These are phyloP conservation scores for Polymixis flavicincta DNA, from an alignment of 2,888 invertebrate species.

Conservation along the genomic window DNA sequence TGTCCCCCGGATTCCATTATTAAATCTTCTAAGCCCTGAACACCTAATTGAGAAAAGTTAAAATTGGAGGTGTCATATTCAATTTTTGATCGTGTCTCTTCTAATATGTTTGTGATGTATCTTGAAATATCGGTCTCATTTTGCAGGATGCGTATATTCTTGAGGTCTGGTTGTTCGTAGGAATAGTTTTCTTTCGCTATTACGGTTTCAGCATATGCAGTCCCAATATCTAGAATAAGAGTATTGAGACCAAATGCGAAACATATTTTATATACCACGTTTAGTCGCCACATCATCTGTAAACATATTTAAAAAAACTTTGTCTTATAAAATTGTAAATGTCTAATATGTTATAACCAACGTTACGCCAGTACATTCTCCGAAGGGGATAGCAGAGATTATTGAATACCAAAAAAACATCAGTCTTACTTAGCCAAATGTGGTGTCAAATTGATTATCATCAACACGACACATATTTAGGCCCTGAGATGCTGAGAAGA, in stretches of 20 bases:
- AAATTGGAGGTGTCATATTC: too few relatives aligned
- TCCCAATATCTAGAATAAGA: neutral
- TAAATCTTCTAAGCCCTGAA: too few relatives aligned
- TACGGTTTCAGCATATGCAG: neutral
- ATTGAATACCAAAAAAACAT: neutral
- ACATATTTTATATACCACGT: too few relatives aligned
- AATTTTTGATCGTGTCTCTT: too few relatives aligned
- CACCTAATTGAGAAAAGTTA: too few relatives aligned
- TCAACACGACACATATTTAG: neutral
- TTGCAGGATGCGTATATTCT: neutral
- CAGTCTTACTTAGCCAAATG: neutral
- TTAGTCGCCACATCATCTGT: too few relatives aligned
- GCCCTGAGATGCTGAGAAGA: neutral
- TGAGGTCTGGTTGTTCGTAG: neutral
- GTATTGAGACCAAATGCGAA: neutral
- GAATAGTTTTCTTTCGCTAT: neutral
- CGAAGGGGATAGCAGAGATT: neutral
- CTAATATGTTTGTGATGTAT: constrained; percentile 78
- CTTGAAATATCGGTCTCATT: constrained; percentile 21
- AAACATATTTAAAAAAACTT: neutral
- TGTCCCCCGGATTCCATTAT: too few relatives aligned
- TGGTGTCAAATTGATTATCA: neutral
- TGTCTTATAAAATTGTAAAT: neutral
- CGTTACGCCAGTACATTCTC: neutral
- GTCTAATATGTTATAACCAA: neutral